Evolutionary conservation across 2,888 invertebrate genomes (phyloP).

Genomic region (Hydrotaea cyrtoneurina): DNA sequence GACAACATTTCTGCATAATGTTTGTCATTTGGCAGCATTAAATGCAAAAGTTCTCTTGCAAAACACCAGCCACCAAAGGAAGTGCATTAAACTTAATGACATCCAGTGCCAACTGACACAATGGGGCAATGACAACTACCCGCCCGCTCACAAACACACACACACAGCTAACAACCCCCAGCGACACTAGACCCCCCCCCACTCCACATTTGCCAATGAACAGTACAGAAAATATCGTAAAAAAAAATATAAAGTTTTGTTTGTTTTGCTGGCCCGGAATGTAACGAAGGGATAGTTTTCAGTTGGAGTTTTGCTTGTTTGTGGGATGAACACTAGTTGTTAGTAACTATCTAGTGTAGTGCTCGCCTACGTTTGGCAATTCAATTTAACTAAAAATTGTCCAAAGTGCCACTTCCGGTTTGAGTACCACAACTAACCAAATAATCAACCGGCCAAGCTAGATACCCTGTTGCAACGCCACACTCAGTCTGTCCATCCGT

Average conservation of each 20-base stretch:
- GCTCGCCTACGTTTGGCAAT: slow-evolving; percentile 46
- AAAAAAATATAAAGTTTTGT: neutral
- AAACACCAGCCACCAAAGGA: slow-evolving; percentile 65
- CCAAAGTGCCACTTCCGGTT: slow-evolving; percentile 65
- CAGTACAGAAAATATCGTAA: neutral
- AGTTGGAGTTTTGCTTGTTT: neutral
- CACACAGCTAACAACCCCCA: neutral
- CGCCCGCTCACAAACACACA: neutral
- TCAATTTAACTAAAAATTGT: slow-evolving; percentile 63
- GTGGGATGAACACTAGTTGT: neutral
- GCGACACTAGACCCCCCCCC: neutral
- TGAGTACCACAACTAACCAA: slow-evolving; percentile 52
- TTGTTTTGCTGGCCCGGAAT: neutral
- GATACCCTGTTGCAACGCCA: neutral
- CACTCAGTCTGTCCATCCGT: neutral
- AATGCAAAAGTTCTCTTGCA: slow-evolving; percentile 64
- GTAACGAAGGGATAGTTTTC: neutral
- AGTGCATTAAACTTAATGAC: slow-evolving; percentile 72
- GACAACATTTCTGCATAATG: slow-evolving; percentile 64
- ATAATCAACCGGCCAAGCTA: slow-evolving; percentile 31
- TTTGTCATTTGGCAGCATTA: slow-evolving; percentile 68
- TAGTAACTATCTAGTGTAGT: neutral
- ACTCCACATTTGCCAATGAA: slow-evolving; percentile 16
- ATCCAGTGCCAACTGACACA: slow-evolving; percentile 64
- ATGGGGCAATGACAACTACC: slow-evolving; percentile 36